Evolutionary conservation across 2,113 vertebrate species (phyloP).

Genomic region (Eolophus roseicapilla): DNA sequence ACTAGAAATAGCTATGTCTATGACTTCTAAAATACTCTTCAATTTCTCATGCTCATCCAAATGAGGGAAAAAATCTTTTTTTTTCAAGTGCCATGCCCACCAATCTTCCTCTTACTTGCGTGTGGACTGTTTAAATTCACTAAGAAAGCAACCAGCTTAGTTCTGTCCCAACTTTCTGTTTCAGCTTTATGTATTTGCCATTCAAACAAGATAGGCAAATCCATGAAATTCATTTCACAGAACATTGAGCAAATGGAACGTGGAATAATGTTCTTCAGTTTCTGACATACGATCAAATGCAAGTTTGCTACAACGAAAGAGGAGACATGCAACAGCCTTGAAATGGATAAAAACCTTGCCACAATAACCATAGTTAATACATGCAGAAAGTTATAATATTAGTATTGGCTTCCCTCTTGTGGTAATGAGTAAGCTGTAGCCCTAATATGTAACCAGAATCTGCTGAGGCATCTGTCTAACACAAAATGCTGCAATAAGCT

Average conservation of each 20-base stretch:
- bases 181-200: not conserved
- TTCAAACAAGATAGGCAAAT: slow-evolving; percentile 22
- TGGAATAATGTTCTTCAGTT: not conserved
- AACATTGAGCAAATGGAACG: slow-evolving; percentile 39
- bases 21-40: not conserved
- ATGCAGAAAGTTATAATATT: not conserved
- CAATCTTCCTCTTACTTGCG: not conserved
- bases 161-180: not conserved
- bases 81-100: not conserved
- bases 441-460: not conserved
- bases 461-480: not conserved
- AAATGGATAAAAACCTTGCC: not conserved
- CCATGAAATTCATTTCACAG: slow-evolving; percentile 36
- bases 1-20: not conserved
- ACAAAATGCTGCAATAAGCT: not conserved
- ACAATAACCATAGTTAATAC: not conserved
- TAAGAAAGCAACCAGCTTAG: not conserved
- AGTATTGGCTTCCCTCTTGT: slow-evolving; percentile 57
- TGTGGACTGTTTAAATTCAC: not conserved
- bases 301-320: not conserved
- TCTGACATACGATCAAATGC: not conserved
- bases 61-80: not conserved
- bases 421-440: not conserved
- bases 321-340: not conserved
- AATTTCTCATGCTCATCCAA: slow-evolving; percentile 35